Base-by-base conservation (phyloP, 2,113 vertebrate species). In the Pholis gunnellus region DNA sequence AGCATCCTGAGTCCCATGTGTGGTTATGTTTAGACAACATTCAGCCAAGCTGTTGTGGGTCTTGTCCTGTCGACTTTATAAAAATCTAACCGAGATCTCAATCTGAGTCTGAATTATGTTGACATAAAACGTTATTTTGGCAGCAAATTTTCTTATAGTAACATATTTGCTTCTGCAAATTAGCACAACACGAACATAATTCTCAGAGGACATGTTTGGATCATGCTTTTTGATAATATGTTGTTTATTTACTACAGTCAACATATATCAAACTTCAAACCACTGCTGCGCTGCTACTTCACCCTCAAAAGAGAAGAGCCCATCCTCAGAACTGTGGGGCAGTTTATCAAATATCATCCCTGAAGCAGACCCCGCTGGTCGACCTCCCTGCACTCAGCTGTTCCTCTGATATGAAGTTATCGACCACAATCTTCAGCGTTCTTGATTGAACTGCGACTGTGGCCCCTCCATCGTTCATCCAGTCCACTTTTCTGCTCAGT, bases 391-490 rank as follows among this genome's bases (percentile, higher is more conserved):
- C 31, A 6, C 54, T 68, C 65, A 67, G 52, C 48, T 72, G 59
- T 69, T 61, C 22, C 27, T 65, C 52, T 52, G 63, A 67, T 70
- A 54, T 60, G 10, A 73, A 31, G 29, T 60, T 64, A 67, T 78
- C 48, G 18, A 69, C 76, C 46, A 4, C 34, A 46, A 9, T 59
- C 59, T 46, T 27, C 22, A 9, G 50, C 11, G 46, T 22, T 59
- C 67, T 15, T 17, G 78, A 73, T 25, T 57, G 36, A 81, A 75
- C 78, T 14, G 22, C 44, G 73, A 64, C 76, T 5, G 25, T 59
- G 27, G 27, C 14, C 63, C 63, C 61, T 18, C 54, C n/a, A 70
- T 84, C 69, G 68, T 57, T 75, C 75, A 73, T 70, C 44, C 46
- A 40, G 36, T 52, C 74, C 31, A 38, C 76, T 44, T 34, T 56